These are phyloP conservation scores for Masnerella sp. DNA, from an alignment of 2,888 invertebrate genomes.

Conservation along the genomic window DNA sequence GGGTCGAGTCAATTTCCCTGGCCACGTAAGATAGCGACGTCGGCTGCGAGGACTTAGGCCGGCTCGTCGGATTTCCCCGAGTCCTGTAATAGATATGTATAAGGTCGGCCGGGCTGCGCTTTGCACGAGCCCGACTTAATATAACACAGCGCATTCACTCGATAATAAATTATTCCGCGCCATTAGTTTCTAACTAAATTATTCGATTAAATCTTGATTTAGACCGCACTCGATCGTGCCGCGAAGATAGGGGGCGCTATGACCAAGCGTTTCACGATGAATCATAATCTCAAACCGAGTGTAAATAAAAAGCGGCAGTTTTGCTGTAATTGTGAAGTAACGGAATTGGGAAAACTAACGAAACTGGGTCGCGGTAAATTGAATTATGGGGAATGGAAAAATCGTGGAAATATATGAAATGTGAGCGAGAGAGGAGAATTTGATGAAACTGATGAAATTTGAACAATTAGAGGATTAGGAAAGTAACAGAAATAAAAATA, in stretches of 20 bases:
- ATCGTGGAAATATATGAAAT: too few species aligned
- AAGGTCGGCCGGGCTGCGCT: conserved; percentile 15
- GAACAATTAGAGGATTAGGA: too few species aligned
- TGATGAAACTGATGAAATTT: too few species aligned
- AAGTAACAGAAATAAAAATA: too few species aligned
- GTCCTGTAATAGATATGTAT: conserved; percentile 54
- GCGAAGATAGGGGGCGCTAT: conserved; percentile 44
- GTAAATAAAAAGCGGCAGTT: conserved; percentile 28
- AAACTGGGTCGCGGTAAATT: too few species aligned
- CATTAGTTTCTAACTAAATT: conserved; percentile 66
- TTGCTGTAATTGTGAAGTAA: too few species aligned
- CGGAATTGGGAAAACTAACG: too few species aligned
- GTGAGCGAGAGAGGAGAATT: too few species aligned
- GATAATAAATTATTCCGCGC: conserved; percentile 66
- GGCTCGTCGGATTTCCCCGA: conserved; percentile 46
- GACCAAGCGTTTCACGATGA: conserved; percentile 34
- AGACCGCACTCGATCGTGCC: conserved; percentile 55
- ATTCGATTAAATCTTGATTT: conserved; percentile 72
- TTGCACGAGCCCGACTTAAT: conserved; percentile 61
- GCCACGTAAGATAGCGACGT: conserved; percentile 53
- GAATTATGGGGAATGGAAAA: too few species aligned
- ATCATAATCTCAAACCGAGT: conserved; percentile 19
- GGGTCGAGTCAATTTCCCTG: conserved; percentile 56
- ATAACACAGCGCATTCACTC: conserved; percentile 61
- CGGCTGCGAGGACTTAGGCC: conserved; percentile 37